Evolutionary conservation across 2,888 invertebrate species (phyloP).

Genomic region (Troilus luridus): DNA sequence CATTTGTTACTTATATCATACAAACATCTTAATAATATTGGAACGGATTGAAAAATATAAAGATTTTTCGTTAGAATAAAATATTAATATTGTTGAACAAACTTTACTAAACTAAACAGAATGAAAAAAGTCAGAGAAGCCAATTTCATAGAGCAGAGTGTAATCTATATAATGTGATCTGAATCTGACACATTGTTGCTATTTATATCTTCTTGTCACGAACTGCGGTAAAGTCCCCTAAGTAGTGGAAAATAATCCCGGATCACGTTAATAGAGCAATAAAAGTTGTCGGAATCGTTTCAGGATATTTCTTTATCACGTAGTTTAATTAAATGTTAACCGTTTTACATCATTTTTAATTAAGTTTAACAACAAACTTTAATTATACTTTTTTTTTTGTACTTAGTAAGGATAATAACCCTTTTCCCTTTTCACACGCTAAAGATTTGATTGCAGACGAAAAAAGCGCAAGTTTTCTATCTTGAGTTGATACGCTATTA

Average conservation of each 20-base stretch:
- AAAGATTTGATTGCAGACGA: too few relatives aligned
- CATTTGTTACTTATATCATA: too few relatives aligned
- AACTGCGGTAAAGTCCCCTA: background rate
- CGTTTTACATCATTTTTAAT: too few relatives aligned
- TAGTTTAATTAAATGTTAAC: background rate
- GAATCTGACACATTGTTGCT: slow-evolving; percentile 1
- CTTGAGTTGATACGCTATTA: too few relatives aligned
- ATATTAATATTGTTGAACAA: background rate
- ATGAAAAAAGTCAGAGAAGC: background rate
- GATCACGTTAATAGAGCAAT: background rate
- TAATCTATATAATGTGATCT: slow-evolving; percentile 20
- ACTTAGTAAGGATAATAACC: too few relatives aligned
- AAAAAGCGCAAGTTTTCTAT: too few relatives aligned
- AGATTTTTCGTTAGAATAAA: background rate
- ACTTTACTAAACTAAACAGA: background rate
- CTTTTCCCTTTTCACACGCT: too few relatives aligned
- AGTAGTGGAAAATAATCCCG: background rate
- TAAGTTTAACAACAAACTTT: too few relatives aligned
- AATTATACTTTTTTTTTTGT: too few relatives aligned
- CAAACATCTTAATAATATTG: too few relatives aligned
- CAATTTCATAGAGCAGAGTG: background rate
- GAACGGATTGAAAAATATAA: background rate
- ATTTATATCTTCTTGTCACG: slow-evolving; percentile 21
- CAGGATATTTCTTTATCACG: background rate
- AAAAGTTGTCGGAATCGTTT: background rate